Evolutionary conservation across 2,113 vertebrate species (phyloP).

Genomic region (Vulpes lagopus): DNA sequence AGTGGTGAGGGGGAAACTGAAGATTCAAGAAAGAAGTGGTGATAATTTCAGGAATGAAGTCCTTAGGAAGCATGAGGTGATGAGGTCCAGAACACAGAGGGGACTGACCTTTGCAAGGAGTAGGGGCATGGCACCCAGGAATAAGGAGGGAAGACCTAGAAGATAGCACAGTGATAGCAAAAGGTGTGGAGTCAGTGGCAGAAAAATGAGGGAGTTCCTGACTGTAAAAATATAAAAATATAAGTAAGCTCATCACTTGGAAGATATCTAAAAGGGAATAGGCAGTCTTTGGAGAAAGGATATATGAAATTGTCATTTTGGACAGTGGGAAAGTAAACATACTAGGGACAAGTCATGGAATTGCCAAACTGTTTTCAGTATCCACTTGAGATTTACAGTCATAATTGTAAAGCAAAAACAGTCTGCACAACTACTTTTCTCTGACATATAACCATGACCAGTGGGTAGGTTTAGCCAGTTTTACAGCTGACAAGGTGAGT

Average conservation of each 20-base stretch:
- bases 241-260: background rate
- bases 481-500: background rate
- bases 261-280: background rate
- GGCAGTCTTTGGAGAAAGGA: background rate
- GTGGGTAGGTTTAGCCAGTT: background rate
- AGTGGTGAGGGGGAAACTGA: background rate
- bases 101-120: background rate
- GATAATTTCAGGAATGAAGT: background rate
- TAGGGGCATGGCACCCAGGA: too few species aligned
- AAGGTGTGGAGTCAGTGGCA: too few species aligned
- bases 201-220: background rate
- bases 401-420: background rate
- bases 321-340: background rate
- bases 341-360: background rate
- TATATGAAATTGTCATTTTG: background rate
- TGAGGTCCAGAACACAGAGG: too few species aligned
- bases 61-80: background rate
- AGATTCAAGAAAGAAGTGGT: background rate
- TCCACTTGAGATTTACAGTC: background rate
- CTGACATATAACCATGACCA: background rate
- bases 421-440: background rate
- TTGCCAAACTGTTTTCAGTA: background rate
- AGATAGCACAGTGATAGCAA: background rate
- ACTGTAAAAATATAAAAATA: background rate
- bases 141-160: background rate